Evolutionary conservation across 2,113 vertebrate species (phyloP).

Genomic region (Natator depressus): DNA sequence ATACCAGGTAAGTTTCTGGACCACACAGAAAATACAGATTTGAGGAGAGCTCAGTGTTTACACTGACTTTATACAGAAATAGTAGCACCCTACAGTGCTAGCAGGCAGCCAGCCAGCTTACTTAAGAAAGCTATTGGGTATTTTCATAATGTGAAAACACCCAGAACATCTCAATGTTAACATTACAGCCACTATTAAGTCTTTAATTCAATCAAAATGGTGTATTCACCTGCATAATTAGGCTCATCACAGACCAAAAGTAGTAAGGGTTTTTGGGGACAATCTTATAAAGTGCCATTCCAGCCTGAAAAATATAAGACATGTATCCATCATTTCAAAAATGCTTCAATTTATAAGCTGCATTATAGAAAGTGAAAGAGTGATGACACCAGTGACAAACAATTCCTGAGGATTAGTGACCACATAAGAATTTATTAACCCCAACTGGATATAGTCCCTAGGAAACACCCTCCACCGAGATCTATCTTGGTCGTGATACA

Average conservation of each 20-base stretch:
- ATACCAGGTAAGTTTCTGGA: background rate
- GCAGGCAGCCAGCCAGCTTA: background rate
- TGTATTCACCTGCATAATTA: slow-evolving; percentile 95
- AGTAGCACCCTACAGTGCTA: too few relatives aligned
- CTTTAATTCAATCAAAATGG: background rate
- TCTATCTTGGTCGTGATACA: background rate
- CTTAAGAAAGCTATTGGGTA: background rate
- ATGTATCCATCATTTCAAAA: background rate
- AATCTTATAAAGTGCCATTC: slow-evolving; percentile 99
- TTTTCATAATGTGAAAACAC: background rate
- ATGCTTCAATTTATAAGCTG: background rate
- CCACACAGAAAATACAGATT: background rate
- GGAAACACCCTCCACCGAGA: background rate
- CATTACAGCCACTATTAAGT: background rate
- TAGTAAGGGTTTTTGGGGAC: slow-evolving; percentile 99
- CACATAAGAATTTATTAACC: background rate
- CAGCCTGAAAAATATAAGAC: slow-evolving; percentile 86
- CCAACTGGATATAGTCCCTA: fast-evolving
- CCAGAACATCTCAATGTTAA: background rate
- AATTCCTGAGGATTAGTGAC: background rate
- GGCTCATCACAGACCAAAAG: slow-evolving; percentile 99
- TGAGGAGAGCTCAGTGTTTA: background rate
- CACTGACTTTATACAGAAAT: background rate
- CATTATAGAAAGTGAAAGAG: background rate
- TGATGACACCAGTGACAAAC: fast-evolving